Base-by-base conservation (phyloP, 2,797 vertebrate species). In the Artibeus jamaicensis region DNA sequence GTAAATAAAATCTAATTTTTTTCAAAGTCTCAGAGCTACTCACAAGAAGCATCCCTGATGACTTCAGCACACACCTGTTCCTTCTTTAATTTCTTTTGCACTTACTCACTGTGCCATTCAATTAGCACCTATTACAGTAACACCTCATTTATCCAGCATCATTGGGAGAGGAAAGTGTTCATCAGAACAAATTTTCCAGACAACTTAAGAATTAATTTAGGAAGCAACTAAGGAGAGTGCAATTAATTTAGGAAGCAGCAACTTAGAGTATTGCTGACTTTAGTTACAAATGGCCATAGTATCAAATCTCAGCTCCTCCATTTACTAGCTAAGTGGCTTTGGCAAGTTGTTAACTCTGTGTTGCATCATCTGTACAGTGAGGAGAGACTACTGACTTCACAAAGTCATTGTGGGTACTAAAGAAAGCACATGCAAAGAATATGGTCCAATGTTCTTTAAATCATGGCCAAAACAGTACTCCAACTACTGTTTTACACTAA, bases 71-170 rank as follows among this genome's bases (percentile, higher is more conserved):
- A 93, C 53, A 93, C 79, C 82, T 76, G 94, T 88, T 85, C 91
- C 83, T 91, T 81, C 94, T 70, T 74, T 68, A 94, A 91, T 95
- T 95, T 93, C 92, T 81, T 93, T 81, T 96, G 79, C 96, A 79
- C 94, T 89, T 92, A 50, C 62, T 96, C 82, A 91, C 70, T 70
- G 59, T 0, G 26, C 86, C 86, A 92, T 89, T 95, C 91, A 97
- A 94, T 97, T 96, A 97, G 86, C 89, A 89, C 86, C 91, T 96
- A 87, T 95, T 96, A 96, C 24, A 87, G 95, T 94, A 96, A 94
- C 96, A 95, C 96, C 83, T 95, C 90, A 74, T 77, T 93, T 91
- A 97, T 91, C 86, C 95, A 89, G 70, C 86, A 95, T 92, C 68
- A 81, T 10, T 91, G 86, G 92, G 71, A 96, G 94, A 86, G 46